Percentiles rank a stretch among this genome's conserved stretches.
phyloP scores from a whole-genome alignment of 2,113 vertebrate species.

The Bubalus kerabau region DNA sequence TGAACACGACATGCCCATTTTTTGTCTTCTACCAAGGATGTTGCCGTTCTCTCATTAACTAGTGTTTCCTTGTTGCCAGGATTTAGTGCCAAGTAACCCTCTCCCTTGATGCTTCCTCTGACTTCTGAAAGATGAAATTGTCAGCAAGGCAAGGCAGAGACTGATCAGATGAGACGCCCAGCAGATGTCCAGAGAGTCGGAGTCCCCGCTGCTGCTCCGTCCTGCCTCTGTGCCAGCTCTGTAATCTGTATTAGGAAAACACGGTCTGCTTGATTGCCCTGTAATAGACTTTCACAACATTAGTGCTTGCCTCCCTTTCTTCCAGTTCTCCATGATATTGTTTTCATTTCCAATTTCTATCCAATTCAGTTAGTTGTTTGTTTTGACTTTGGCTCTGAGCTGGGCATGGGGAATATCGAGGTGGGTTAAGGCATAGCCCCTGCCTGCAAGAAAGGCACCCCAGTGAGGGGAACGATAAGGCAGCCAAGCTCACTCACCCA shows the following conservation, averaged over 20 bases:
- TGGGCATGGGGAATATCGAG: not conserved
- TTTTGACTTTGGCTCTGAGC: not conserved
- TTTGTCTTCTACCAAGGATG: not conserved
- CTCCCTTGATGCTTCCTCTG: not conserved
- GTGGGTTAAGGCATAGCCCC: not conserved
- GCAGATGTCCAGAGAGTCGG: slow-evolving; percentile 55
- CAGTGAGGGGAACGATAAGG: not conserved
- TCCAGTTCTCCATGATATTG: slow-evolving; percentile 10
- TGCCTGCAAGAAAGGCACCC: not conserved
- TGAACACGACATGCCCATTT: not conserved
- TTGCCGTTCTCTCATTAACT: not conserved
- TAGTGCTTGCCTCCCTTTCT: slow-evolving; percentile 17
- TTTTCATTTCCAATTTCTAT: slow-evolving; percentile 63
- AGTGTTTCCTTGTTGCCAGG: not conserved
- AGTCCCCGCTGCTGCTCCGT: not conserved
- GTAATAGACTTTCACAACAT: slow-evolving; percentile 55
- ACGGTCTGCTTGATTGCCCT: slow-evolving; percentile 49
- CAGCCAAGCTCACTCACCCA: not conserved
- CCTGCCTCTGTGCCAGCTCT: slow-evolving; percentile 31
- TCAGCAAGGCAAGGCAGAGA: slow-evolving; percentile 29
- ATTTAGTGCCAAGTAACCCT: not conserved
- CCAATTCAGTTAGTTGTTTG: slow-evolving; percentile 56
- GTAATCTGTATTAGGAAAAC: slow-evolving; percentile 56
- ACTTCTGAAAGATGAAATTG: slow-evolving; percentile 58
- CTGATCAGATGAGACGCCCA: slow-evolving; percentile 58